Conservation (phyloP, 2,888 invertebrate genomes). For the Drosophila gaucha region DNA sequence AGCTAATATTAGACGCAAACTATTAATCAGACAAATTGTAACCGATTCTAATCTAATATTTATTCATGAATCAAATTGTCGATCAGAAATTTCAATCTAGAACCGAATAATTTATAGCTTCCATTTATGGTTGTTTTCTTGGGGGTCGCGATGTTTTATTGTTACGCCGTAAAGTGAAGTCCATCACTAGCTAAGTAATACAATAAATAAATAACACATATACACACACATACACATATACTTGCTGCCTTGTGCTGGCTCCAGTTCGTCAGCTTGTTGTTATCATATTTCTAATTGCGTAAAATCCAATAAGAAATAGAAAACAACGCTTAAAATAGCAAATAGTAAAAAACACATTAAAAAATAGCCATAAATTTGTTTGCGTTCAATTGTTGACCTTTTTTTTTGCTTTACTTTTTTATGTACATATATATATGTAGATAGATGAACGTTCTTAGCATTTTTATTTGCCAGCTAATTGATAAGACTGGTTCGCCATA, state of each 20-base stretch:
- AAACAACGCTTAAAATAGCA: constrained; percentile 57
- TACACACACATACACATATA: constrained; percentile 1
- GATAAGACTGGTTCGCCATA: constrained; percentile 34
- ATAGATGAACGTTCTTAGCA: constrained; percentile 1
- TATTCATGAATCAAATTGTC: too few species aligned
- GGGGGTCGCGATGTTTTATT: constrained; percentile 9
- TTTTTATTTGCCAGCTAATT: constrained; percentile 12
- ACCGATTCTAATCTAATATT: too few species aligned
- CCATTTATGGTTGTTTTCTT: background rate
- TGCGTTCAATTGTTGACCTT: constrained; percentile 40
- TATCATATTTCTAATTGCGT: constrained; percentile 37
- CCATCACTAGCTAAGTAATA: constrained; percentile 22
- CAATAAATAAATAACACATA: constrained; percentile 19
- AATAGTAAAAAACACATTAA: constrained; percentile 28
- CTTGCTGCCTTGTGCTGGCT: constrained; percentile 21
- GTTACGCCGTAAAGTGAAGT: constrained; percentile 28
- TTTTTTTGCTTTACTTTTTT: constrained; percentile 15
- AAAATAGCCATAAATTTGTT: constrained; percentile 56
- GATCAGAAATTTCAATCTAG: background rate
- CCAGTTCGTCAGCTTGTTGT: constrained; percentile 50
- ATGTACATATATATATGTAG: too few species aligned
- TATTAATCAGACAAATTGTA: too few species aligned
- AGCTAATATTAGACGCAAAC: too few species aligned
- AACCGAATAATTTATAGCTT: background rate
- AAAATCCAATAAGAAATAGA: constrained; percentile 32